phyloP scores from a whole-genome alignment of 2,113 vertebrate species.

The Stictonetta naevosa region DNA sequence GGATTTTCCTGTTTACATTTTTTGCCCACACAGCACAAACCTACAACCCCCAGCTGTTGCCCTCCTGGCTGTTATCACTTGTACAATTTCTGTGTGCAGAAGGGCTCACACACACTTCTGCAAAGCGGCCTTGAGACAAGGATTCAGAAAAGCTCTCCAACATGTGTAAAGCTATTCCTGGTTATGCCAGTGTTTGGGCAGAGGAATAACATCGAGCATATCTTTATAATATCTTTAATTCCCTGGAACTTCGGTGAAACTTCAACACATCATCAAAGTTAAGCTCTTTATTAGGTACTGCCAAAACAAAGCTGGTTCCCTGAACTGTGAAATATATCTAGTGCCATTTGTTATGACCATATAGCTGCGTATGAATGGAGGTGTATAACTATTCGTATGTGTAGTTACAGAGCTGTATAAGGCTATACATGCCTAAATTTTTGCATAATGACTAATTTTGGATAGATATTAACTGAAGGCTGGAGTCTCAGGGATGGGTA shows the following conservation, averaged over 20 bases:
- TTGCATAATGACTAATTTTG: neutral
- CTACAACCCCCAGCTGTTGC: constrained; percentile 33
- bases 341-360: neutral
- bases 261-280: neutral
- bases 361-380: neutral
- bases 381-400: neutral
- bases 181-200: neutral
- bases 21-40: neutral
- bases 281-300: neutral
- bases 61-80: neutral
- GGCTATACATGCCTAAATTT: neutral
- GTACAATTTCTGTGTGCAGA: neutral
- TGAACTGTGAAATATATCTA: neutral
- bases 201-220: neutral
- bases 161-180: neutral
- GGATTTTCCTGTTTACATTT: constrained; percentile 23
- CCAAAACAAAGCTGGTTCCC: neutral
- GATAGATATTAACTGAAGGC: neutral
- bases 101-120: neutral
- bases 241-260: neutral
- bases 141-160: constrained; percentile 38
- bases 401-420: neutral
- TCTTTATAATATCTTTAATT: neutral
- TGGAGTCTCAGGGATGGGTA: neutral
- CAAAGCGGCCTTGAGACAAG: constrained; percentile 36